Conservation (phyloP, 2,113 vertebrate genomes). For the Glaucomys volans region DNA sequence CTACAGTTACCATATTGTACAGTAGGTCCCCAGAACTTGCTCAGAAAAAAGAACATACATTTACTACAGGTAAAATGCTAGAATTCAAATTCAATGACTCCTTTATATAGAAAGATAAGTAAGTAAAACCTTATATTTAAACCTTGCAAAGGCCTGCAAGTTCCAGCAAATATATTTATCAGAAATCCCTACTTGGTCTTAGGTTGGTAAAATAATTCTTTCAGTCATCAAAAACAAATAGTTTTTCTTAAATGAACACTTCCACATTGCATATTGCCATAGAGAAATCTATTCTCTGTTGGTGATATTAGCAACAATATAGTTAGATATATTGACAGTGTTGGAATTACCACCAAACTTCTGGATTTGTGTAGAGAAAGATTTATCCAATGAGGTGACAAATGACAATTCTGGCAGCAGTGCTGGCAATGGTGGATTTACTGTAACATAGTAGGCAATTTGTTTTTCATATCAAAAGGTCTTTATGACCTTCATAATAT, state of each 20-base stretch:
- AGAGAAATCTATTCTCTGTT: constrained; percentile 6
- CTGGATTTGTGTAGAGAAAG: constrained; percentile 16
- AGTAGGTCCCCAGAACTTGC: neutral
- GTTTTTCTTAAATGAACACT: constrained; percentile 5
- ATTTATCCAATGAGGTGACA: constrained; percentile 19
- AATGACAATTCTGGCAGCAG: neutral
- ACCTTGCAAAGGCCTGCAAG: neutral
- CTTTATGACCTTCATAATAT: neutral
- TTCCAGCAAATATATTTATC: neutral
- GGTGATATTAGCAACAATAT: neutral
- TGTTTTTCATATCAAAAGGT: constrained; percentile 39
- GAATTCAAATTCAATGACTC: neutral
- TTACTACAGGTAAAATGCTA: neutral
- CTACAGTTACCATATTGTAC: neutral
- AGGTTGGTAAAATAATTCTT: neutral
- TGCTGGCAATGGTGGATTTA: neutral
- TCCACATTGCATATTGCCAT: neutral
- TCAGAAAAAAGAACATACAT: neutral
- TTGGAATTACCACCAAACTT: constrained; percentile 7
- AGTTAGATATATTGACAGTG: constrained; percentile 6
- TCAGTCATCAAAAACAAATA: neutral
- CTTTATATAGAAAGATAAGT: neutral
- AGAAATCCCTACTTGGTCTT: neutral
- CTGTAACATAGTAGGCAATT: neutral
- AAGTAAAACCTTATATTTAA: neutral